phyloP scores from a whole-genome alignment of 2,888 invertebrate genomes.

The Actias luna region DNA sequence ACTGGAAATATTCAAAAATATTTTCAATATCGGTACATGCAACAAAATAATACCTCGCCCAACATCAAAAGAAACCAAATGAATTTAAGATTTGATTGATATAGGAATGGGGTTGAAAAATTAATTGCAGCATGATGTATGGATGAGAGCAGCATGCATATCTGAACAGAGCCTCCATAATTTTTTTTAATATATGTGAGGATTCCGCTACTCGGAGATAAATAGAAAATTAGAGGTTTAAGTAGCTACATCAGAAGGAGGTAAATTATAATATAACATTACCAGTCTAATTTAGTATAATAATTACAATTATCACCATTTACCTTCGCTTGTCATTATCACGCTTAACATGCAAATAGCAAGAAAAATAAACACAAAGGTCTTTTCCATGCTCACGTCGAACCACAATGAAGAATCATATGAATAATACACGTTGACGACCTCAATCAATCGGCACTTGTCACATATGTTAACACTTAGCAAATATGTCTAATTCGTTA shows the following conservation, averaged over 20 bases:
- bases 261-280: not conserved
- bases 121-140: too few relatives aligned
- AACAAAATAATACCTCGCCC: too few relatives aligned
- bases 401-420: not conserved
- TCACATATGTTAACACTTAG: not conserved
- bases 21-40: too few relatives aligned
- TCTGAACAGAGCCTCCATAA: too few relatives aligned
- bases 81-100: too few relatives aligned
- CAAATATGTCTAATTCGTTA: conserved; percentile 13
- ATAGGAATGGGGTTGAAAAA: too few relatives aligned
- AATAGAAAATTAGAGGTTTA: not conserved
- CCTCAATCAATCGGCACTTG: conserved; percentile 9
- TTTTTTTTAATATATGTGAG: too few relatives aligned
- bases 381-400: conserved; percentile 8
- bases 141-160: too few relatives aligned
- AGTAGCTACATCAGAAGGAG: not conserved
- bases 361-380: conserved; percentile 13
- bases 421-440: conserved; percentile 6
- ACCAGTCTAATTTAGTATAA: not conserved
- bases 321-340: conserved; percentile 12
- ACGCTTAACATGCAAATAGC: not conserved
- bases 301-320: conserved; percentile 9
- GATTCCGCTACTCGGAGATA: not conserved
- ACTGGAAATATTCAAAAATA: too few relatives aligned
- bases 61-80: too few relatives aligned